Base-by-base conservation (phyloP, 2,113 vertebrate genomes). In the Aspiorhynchus laticeps region DNA sequence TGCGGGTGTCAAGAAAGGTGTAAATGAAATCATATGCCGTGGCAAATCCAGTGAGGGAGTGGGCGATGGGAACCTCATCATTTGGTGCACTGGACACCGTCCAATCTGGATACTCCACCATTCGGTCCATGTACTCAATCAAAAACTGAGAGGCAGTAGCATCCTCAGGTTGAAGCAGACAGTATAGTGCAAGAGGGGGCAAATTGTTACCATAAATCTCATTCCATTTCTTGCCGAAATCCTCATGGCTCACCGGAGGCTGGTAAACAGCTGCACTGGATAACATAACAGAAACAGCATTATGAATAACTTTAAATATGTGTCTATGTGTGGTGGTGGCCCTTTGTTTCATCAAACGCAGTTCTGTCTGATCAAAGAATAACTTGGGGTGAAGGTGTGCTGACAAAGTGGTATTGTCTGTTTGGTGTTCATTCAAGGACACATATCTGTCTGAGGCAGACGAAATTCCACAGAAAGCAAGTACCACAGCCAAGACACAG, bases 171-270 rank as follows among this genome's bases (percentile, higher is more conserved):
- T 94, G 96, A 61, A 99, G 89, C 86, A 99, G 94, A 93, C 98
- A 99, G 92, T 99, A 99, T 85, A 99, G 91, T 0, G 98, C 97
- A 88, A 99, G 92, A 46, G 97, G 96, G 86, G 98, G 97, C 89
- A 99, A 93, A 92, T 99, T 98, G 93, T 99, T 99, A 31, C 98
- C 98, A 85, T 99, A 99, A 91, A 99, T 97, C 94, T 99, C 98
- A 90, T 99, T 99, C 98, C 98, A 99, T 94, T 98, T 99, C 82
- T 97, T 95, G 31, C 96, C 93, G 92, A 99, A 99, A 91, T 97
- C 97, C 85, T 91, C 93, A 0, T 99, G 96, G 91, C 96, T 98
- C 85, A 91, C 95, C 74, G 98, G 98, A 88, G 98, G 97, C 91
- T 98, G 95, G 94, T 98, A 99, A 91, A 96, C 93, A 1, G 95